Evolutionary conservation across 2,888 invertebrate genomes (phyloP).

Genomic region (Trachelus stipa): DNA sequence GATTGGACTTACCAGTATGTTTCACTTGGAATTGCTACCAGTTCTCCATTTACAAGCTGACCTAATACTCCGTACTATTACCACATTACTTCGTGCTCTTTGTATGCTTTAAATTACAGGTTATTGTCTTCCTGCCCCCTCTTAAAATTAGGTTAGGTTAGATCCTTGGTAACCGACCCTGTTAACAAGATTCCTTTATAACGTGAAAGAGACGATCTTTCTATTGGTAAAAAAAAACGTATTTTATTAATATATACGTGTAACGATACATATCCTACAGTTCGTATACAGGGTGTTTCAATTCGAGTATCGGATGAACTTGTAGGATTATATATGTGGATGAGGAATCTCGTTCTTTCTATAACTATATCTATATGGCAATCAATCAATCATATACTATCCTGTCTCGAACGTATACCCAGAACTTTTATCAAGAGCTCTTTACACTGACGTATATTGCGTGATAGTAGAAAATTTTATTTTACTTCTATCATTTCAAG

Average conservation of each 20-base stretch:
- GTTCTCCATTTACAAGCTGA: slow-evolving; percentile 8
- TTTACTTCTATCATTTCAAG: neutral
- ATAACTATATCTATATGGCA: neutral
- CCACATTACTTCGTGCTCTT: slow-evolving; percentile 11
- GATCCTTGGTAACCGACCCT: neutral
- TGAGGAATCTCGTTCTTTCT: neutral
- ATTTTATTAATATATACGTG: neutral
- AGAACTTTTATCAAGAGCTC: neutral
- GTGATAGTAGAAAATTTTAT: neutral
- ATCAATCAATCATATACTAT: neutral
- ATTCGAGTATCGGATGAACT: neutral
- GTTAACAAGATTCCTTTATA: neutral
- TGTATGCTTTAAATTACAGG: slow-evolving; percentile 7
- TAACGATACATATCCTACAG: neutral
- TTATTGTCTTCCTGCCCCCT: neutral
- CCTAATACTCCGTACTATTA: neutral
- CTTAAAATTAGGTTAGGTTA: neutral
- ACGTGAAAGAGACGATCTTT: neutral
- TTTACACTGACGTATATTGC: neutral
- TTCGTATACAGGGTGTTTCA: neutral
- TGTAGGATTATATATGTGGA: neutral
- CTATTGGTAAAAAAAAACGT: neutral
- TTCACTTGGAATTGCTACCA: slow-evolving; percentile 13
- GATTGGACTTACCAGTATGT: slow-evolving; percentile 1
- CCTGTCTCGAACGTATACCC: neutral